A percentile compares a stretch with the other conserved stretches of the same genome.
Conservation (phyloP, 2,113 vertebrate species). For the Lepus europaeus region DNA sequence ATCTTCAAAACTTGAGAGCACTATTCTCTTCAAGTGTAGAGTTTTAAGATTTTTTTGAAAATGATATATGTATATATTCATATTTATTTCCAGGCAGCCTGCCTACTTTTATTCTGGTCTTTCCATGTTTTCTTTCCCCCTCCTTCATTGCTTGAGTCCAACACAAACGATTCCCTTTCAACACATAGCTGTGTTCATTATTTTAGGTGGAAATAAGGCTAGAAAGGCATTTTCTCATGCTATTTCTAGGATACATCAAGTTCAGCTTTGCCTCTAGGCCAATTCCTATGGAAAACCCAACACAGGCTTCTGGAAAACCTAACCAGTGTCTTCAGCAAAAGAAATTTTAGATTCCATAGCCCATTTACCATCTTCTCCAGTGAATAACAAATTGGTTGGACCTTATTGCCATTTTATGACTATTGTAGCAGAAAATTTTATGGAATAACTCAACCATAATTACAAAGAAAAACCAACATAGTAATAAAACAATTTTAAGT, state of each 20-base stretch:
- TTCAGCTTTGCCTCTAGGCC: conserved; percentile 79
- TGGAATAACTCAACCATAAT: conserved; percentile 77
- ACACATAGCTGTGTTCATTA: conserved; percentile 86
- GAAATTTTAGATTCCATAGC: conserved; percentile 54
- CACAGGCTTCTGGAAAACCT: conserved; percentile 81
- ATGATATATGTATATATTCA: conserved; percentile 79
- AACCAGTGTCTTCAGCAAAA: conserved; percentile 68
- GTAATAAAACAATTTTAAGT: conserved; percentile 79
- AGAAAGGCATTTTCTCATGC: conserved; percentile 86
- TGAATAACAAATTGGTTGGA: conserved; percentile 70
- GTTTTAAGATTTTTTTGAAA: conserved; percentile 77
- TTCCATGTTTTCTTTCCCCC: conserved; percentile 80
- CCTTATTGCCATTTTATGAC: conserved; percentile 61
- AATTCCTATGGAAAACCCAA: conserved; percentile 82
- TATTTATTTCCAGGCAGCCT: conserved; percentile 86
- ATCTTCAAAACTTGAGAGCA: conserved; percentile 72
- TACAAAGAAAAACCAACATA: conserved; percentile 79
- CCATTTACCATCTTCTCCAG: conserved; percentile 70
- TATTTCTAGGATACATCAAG: conserved; percentile 82
- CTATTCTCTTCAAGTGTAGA: conserved; percentile 79
- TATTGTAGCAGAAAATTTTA: conserved; percentile 70
- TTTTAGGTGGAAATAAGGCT: conserved; percentile 86
- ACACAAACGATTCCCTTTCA: conserved; percentile 87
- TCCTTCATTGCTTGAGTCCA: conserved; percentile 83
- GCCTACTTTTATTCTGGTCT: conserved; percentile 86